Conservation (phyloP, 2,888 invertebrate genomes). For the Empis livida region DNA sequence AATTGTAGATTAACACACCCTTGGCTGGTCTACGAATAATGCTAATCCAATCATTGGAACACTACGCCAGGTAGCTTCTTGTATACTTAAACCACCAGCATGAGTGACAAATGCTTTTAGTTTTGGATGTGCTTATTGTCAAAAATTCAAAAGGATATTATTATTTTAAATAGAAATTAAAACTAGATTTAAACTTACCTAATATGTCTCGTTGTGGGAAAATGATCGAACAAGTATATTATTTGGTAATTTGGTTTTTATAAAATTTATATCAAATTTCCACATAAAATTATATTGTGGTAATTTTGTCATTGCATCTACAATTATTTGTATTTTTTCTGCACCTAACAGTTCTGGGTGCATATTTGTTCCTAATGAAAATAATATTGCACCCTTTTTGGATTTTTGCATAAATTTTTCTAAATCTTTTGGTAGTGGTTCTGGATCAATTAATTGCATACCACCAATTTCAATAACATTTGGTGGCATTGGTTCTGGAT, state of each 20-base stretch:
- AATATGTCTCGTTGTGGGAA: conserved; percentile 39
- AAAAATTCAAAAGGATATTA: too few relatives aligned
- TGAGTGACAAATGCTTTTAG: conserved; percentile 24
- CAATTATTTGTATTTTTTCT: conserved; percentile 15
- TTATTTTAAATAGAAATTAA: too few relatives aligned
- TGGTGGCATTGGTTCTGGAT: conserved; percentile 26
- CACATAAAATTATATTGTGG: conserved; percentile 29
- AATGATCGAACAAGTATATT: conserved; percentile 38
- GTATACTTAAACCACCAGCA: conserved; percentile 24
- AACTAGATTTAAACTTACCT: too few relatives aligned
- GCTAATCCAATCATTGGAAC: conserved; percentile 27
- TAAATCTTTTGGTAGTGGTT: conserved; percentile 19
- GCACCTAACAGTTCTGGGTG: conserved; percentile 13
- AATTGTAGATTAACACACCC: conserved; percentile 9
- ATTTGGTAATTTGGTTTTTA: conserved; percentile 20
- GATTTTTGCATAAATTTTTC: conserved; percentile 21
- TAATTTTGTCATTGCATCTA: conserved; percentile 20
- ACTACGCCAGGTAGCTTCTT: conserved; percentile 25
- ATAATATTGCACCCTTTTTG: conserved; percentile 24
- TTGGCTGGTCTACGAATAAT: conserved; percentile 22
- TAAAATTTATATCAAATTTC: conserved; percentile 21
- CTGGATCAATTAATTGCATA: conserved; percentile 23
- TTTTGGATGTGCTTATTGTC: conserved; percentile 17
- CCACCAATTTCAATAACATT: conserved; percentile 32
- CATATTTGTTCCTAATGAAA: conserved; percentile 27